Evolutionary conservation across 2,888 invertebrate species (phyloP).

Genomic region (Autographa gamma): DNA sequence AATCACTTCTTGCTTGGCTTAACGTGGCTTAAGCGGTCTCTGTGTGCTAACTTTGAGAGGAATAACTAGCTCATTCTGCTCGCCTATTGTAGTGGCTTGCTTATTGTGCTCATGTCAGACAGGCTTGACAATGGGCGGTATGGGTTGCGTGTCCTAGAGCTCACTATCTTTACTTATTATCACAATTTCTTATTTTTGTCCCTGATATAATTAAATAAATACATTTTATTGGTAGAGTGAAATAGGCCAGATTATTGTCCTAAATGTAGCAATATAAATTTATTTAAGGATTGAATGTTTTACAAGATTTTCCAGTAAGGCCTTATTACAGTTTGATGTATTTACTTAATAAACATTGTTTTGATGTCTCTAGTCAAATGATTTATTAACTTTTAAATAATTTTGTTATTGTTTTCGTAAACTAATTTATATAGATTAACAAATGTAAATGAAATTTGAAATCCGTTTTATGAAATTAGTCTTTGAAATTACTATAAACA

Average conservation of each 20-base stretch:
- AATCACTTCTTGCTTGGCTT: not conserved
- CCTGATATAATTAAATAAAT: not conserved
- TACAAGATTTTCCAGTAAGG: too few relatives aligned
- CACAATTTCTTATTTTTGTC: not conserved
- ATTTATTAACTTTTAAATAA: not conserved
- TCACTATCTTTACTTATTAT: not conserved
- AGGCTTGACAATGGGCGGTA: not conserved
- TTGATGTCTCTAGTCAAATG: not conserved
- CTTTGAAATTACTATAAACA: not conserved
- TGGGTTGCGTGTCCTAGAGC: not conserved
- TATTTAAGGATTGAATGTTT: too few relatives aligned
- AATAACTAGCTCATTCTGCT: slow-evolving; percentile 1
- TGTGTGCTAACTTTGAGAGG: not conserved
- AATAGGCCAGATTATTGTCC: too few relatives aligned
- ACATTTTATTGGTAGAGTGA: too few relatives aligned
- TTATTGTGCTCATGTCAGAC: not conserved
- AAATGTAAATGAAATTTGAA: not conserved
- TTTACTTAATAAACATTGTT: not conserved
- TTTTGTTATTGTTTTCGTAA: slow-evolving; percentile 3
- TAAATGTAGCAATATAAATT: too few relatives aligned
- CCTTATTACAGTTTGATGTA: not conserved
- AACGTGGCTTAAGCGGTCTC: not conserved
- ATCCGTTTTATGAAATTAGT: not conserved
- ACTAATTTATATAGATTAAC: not conserved
- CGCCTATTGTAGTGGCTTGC: slow-evolving; percentile 1